Base-by-base conservation (phyloP, 2,888 invertebrate genomes). In the Lasioglossum vierecki region DNA sequence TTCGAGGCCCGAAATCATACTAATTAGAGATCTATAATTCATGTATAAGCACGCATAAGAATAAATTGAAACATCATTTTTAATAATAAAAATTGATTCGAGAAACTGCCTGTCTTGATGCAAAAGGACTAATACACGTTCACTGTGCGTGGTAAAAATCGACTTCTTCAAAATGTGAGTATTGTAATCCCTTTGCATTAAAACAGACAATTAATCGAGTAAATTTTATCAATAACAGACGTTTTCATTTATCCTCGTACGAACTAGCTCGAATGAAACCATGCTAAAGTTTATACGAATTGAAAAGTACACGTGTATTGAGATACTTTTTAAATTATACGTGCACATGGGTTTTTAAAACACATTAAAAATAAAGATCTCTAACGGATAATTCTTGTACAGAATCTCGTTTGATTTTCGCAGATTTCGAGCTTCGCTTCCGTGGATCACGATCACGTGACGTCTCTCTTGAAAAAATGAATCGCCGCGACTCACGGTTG, bases 401-500 rank as follows among this genome's bases (percentile, higher is more conserved):
- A 68, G 71, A 79, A 78, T 71, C 68, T n/a, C 8, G n/a, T 6
- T 44, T 30, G 46, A 18, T 35, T 18, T 18, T 35, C 72, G 18
- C 1, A 4, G 15, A 15, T 46, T 46, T 39, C 63, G 41, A 72
- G 26, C 66, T 57, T 74, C 57, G 26, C 41, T 26, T 68, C 35
- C 49, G 26, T 73, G 35, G 68, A 53, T 82, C 66, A 4, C 44
- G 41, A 70, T 22, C 70, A 2, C 68, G 68, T 22, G 30, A 18
- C 63, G 15, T 8, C 22, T 39, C 18, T 22, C 26, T 30, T 30
- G 15, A 15, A 63, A 63, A 30, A 71, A 60, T 41, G 41, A 41
- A 80, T 82, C 41, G 41, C 35, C 35, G 57, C 73, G 72, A 57
- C 57, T 26, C 57, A 57, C 57, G 57, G 57, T 57, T 22, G 39